A percentile compares a stretch with the other conserved stretches of the same genome.
Evolutionary conservation across 2,888 invertebrate species (phyloP).

Genomic region (Colostygia pectinataria): DNA sequence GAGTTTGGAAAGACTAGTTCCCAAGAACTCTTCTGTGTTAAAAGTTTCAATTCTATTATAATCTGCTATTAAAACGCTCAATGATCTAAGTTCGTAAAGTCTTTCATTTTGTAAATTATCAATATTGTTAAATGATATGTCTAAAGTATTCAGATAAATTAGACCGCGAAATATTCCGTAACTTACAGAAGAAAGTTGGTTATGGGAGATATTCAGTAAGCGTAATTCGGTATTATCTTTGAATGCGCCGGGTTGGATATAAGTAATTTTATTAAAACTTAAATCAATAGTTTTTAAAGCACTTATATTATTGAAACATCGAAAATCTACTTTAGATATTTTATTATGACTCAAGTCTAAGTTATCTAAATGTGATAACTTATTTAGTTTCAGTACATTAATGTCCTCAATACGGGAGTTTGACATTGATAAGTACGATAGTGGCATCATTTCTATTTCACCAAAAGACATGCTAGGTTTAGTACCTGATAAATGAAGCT

Average conservation of each 20-base stretch:
- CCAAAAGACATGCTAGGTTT: conserved; percentile 41
- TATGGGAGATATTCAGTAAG: conserved; percentile 60
- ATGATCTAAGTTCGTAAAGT: conserved; percentile 52
- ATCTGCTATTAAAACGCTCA: conserved; percentile 55
- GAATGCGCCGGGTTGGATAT: conserved; percentile 60
- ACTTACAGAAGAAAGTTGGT: conserved; percentile 44
- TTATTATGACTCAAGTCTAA: conserved; percentile 51
- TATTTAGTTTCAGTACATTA: conserved; percentile 41
- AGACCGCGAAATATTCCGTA: conserved; percentile 62
- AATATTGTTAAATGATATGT: conserved; percentile 60
- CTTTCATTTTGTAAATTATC: conserved; percentile 53
- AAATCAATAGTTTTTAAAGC: conserved; percentile 49
- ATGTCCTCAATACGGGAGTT: conserved; percentile 46
- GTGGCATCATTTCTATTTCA: conserved; percentile 26
- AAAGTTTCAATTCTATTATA: conserved; percentile 55
- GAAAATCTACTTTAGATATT: conserved; percentile 43
- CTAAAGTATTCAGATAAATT: conserved; percentile 47
- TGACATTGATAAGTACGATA: conserved; percentile 46
- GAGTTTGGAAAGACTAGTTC: conserved; percentile 45
- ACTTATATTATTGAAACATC: conserved; percentile 45
- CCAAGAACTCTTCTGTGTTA: conserved; percentile 48
- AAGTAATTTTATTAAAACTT: conserved; percentile 55
- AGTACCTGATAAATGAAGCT: conserved; percentile 51
- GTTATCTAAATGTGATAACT: conserved; percentile 39
- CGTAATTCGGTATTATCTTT: conserved; percentile 49